A percentile compares a stretch with the other conserved stretches of the same genome.
Evolutionary conservation across 2,113 vertebrate species (phyloP).

Genomic region (Sinosuthora webbiana): DNA sequence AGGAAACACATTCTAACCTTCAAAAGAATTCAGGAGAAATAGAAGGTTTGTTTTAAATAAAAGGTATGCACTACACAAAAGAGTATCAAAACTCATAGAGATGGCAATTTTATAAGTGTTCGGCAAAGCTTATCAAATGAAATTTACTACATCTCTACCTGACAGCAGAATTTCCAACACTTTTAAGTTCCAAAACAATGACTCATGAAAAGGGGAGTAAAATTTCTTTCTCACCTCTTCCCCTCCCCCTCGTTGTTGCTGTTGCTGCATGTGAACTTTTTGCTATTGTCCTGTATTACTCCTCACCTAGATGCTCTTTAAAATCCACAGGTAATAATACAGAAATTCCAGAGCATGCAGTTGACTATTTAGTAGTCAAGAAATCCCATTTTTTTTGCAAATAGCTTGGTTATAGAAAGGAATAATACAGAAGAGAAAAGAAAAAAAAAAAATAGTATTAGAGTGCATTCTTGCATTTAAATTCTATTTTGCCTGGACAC

Average conservation of each 20-base stretch:
- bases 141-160: not conserved
- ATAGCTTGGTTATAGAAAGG: not conserved
- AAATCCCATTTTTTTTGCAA: not conserved
- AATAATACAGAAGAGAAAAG: not conserved
- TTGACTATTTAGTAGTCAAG: not conserved
- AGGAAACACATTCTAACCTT: not conserved
- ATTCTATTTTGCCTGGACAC: not conserved
- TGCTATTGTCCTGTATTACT: not conserved
- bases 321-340: not conserved
- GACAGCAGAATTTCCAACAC: not conserved
- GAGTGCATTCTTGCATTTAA: not conserved
- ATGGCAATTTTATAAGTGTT: not conserved
- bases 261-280: not conserved
- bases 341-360: not conserved
- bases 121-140: not conserved
- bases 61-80: not conserved
- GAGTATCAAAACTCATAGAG: not conserved
- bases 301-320: not conserved
- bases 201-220: not conserved
- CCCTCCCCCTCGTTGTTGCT: rapidly evolving
- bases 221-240: not conserved
- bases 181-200: not conserved
- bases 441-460: rapidly evolving
- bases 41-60: not conserved
- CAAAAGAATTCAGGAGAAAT: not conserved